A percentile compares a stretch with the other conserved stretches of the same genome.
Evolutionary conservation across 2,113 vertebrate species (phyloP).

Genomic region (Epinephelus cyanopodus): DNA sequence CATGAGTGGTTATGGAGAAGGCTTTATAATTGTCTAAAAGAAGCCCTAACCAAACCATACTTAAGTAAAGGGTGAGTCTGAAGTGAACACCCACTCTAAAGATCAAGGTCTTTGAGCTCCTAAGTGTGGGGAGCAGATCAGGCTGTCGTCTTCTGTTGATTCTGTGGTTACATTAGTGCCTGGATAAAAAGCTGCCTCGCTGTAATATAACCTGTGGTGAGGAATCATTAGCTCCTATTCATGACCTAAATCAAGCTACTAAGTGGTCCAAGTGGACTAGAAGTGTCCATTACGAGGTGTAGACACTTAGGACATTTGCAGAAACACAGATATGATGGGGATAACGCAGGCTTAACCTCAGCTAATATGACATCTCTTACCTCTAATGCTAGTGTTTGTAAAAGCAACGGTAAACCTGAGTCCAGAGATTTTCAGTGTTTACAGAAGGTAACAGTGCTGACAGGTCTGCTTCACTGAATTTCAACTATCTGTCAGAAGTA

Average conservation of each 20-base stretch:
- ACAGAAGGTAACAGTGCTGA: slow-evolving; percentile 2
- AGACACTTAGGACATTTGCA: slow-evolving; percentile 34
- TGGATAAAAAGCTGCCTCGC: slow-evolving; percentile 37
- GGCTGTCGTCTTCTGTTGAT: slow-evolving; percentile 10
- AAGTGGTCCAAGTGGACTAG: slow-evolving; percentile 34
- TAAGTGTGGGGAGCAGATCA: slow-evolving; percentile 32
- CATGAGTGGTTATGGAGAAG: slow-evolving; percentile 32
- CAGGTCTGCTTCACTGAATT: slow-evolving; percentile 19
- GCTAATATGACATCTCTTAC: neutral
- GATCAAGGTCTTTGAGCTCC: slow-evolving; percentile 60
- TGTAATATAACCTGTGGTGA: slow-evolving; percentile 48
- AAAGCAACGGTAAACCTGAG: neutral
- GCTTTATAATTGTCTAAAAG: slow-evolving; percentile 65
- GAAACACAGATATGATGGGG: slow-evolving; percentile 19
- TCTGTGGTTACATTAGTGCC: slow-evolving; percentile 52
- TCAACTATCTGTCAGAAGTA: slow-evolving; percentile 37
- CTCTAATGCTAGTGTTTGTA: neutral
- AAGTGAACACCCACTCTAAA: slow-evolving; percentile 41
- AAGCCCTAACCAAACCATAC: slow-evolving; percentile 56
- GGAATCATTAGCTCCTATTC: slow-evolving; percentile 43
- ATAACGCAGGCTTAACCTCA: slow-evolving; percentile 10
- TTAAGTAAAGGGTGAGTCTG: slow-evolving; percentile 63
- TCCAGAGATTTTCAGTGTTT: slow-evolving; percentile 9
- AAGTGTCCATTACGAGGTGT: slow-evolving; percentile 36
- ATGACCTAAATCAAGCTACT: slow-evolving; percentile 50